Evolutionary conservation across 2,797 vertebrate species (phyloP).

Genomic region (Leptodactylus fallax): DNA sequence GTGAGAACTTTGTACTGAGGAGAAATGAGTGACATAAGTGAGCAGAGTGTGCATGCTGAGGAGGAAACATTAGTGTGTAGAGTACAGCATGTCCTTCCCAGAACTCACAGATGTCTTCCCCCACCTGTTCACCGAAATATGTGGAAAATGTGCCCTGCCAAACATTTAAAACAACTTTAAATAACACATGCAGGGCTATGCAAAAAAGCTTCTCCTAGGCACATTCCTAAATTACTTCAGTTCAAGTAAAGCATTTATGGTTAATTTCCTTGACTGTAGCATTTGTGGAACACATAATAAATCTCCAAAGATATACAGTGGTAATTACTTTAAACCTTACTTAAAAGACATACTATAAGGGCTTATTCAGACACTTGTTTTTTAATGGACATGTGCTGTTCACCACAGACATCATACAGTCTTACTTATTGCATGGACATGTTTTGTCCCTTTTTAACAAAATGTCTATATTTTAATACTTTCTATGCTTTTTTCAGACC

Average conservation of each 20-base stretch:
- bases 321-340: too few relatives aligned
- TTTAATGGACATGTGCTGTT: too few relatives aligned
- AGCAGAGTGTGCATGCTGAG: not conserved
- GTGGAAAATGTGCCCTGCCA: not conserved
- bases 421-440: too few relatives aligned
- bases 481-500: too few relatives aligned
- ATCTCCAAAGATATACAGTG: too few relatives aligned
- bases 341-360: too few relatives aligned
- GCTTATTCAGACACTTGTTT: too few relatives aligned
- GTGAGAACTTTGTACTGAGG: not conserved
- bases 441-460: too few relatives aligned
- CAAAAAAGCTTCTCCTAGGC: not conserved
- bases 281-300: not conserved
- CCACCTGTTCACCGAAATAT: conserved; percentile 16
- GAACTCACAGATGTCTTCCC: not conserved
- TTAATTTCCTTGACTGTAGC: not conserved
- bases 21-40: not conserved
- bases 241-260: not conserved
- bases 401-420: too few relatives aligned
- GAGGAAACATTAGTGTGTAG: not conserved
- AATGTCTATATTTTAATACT: too few relatives aligned
- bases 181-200: not conserved
- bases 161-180: not conserved
- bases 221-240: not conserved
- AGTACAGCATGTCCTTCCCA: not conserved